phyloP scores from a whole-genome alignment of 2,113 vertebrate species.

The Calonectris borealis region DNA sequence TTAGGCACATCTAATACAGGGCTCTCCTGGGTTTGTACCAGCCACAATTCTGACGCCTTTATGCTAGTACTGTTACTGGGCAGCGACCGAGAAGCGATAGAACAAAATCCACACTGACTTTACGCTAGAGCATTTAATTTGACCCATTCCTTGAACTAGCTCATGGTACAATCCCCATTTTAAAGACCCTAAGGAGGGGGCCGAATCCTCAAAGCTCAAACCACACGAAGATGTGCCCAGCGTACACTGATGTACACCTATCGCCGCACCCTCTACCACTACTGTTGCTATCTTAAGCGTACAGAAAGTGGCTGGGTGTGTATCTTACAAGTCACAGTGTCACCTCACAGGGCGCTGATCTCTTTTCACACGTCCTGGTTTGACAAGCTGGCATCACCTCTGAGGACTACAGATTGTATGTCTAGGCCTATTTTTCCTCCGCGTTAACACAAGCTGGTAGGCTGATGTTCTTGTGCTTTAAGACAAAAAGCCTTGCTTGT shows the following conservation, averaged over 20 bases:
- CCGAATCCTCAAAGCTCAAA: not conserved
- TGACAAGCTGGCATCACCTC: not conserved
- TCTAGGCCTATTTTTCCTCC: not conserved
- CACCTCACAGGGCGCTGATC: not conserved
- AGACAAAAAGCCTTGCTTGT: not conserved
- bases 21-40: not conserved
- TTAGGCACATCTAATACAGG: accelerated
- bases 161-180: not conserved
- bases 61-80: not conserved
- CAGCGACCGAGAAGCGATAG: not conserved
- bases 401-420: accelerated
- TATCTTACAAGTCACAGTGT: not conserved
- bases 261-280: not conserved
- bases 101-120: not conserved
- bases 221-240: accelerated
- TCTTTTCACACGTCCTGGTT: not conserved
- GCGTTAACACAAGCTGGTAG: not conserved
- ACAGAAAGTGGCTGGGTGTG: not conserved
- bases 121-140: accelerated
- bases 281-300: not conserved
- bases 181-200: not conserved
- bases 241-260: accelerated
- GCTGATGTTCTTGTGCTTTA: not conserved
- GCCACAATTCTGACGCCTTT: not conserved
- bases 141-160: not conserved